Base-by-base conservation (phyloP, 2,797 vertebrate species). In the Silurus aristotelis region DNA sequence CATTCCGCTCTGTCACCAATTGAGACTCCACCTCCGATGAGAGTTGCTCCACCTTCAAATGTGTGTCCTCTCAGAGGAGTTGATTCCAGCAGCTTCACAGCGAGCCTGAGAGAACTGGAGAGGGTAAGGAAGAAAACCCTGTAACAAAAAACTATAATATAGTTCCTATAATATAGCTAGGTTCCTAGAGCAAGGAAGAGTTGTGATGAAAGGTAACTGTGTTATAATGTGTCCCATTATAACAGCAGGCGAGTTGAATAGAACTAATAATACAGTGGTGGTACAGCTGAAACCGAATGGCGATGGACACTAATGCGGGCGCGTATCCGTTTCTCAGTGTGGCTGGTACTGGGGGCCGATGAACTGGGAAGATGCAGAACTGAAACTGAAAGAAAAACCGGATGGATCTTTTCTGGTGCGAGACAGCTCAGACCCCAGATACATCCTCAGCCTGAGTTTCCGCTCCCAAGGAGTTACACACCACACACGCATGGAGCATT, bases 281-380 rank as follows among this genome's bases (percentile, higher is more conserved):
- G 25, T 60, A 60, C 6, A 31, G 55, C 17, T 77, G 25, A 60
- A 80, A 52, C 15, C 20, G 48, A 14, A 46, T 22, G 60, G 46
- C 6, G 60, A n/a, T 52, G 55, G 22, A 68, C n/a, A 9, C 27
- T 70, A 83, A 72, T 7, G 46, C 83, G 27, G 77, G 25, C 83
- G 46, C 84, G 10, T 75, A 13, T 84, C 19, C 85, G 63, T 78
- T 14, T 52, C 48, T 52, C 85, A 98, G 97, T 99, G 97, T 0
- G 98, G 98, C 31, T 99, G 98, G 97, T 99, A 99, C 90, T 99
- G 97, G 98, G 98, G 98, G 0, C 97, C 98, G 0, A 98, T 99
- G 98, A 99, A 98, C 91, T 99, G 98, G 98, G 98, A 99, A 91
- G 98, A 99, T 0, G 98, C 98, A 0, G 98, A 99, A 94, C 97